Percentiles rank a stretch among this genome's conserved stretches.
Evolutionary conservation across 2,113 vertebrate species (phyloP).

Genomic region (Colius striatus): DNA sequence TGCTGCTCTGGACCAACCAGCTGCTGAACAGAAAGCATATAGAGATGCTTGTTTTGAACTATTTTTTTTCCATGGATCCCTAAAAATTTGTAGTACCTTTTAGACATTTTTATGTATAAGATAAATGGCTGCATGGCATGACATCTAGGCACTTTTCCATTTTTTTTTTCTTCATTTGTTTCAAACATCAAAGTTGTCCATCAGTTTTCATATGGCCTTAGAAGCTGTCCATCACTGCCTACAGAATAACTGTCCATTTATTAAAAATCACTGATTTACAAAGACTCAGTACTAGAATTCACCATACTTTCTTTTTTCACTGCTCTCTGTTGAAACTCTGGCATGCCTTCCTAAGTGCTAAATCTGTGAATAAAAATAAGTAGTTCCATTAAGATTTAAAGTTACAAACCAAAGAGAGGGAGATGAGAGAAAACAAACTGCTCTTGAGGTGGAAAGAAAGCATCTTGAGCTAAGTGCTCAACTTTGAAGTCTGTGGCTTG

Average conservation of each 20-base stretch:
- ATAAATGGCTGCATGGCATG: neutral
- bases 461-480: neutral
- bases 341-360: neutral
- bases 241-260: neutral
- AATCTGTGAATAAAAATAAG: neutral
- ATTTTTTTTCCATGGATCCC: rapidly evolving
- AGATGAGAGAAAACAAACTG: neutral
- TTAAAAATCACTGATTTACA: neutral
- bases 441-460: neutral
- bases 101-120: neutral
- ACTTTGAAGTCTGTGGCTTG: neutral
- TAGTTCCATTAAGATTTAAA: neutral
- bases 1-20: neutral
- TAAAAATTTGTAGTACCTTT: neutral
- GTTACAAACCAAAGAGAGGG: neutral
- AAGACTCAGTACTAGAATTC: neutral
- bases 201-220: neutral
- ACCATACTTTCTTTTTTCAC: neutral
- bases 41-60: rapidly evolving
- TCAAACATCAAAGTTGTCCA: neutral
- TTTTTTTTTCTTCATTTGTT: neutral
- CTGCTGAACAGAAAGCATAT: neutral
- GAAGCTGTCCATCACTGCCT: rapidly evolving
- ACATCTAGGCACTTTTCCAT: rapidly evolving
- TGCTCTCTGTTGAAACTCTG: neutral